phyloP scores from a whole-genome alignment of 2,888 invertebrate genomes.

The Latheticus oryzae region DNA sequence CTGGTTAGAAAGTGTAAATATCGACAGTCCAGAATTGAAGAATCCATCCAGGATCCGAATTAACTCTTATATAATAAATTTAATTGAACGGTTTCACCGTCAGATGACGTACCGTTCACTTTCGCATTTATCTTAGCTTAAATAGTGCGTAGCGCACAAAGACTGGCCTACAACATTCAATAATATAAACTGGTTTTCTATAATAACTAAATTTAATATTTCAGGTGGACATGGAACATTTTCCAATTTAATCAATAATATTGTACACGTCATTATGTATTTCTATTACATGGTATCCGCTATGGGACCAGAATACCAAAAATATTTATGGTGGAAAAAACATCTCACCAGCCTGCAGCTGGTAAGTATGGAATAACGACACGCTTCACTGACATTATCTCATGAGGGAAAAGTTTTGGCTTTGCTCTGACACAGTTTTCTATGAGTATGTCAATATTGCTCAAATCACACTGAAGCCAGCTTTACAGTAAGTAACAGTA shows the following conservation, averaged over 20 bases:
- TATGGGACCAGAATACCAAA: conserved; percentile 86
- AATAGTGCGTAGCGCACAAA: conserved; percentile 30
- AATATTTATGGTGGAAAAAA: conserved; percentile 92
- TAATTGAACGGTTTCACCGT: conserved; percentile 22
- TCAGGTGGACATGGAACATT: conserved; percentile 90
- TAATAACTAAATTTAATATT: conserved; percentile 29
- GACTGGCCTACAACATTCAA: no score
- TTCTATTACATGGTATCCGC: conserved; percentile 88
- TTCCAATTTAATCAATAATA: conserved; percentile 86
- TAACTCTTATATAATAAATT: conserved; percentile 21
- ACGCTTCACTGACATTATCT: neutral
- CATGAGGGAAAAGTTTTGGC: no score
- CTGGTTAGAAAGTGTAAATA: conserved; percentile 51
- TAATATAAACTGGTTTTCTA: conserved; percentile 13
- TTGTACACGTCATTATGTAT: conserved; percentile 90
- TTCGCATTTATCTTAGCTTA: conserved; percentile 11
- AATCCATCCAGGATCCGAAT: conserved; percentile 17
- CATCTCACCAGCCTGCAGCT: conserved; percentile 86
- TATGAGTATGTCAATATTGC: no score
- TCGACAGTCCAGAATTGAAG: conserved; percentile 22
- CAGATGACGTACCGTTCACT: conserved; percentile 32
- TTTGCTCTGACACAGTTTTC: neutral
- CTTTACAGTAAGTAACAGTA: no score
- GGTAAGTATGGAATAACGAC: no score
- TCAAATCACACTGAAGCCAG: no score